Evolutionary conservation across 2,113 vertebrate genomes (phyloP).

Genomic region (Fulmarus glacialis): DNA sequence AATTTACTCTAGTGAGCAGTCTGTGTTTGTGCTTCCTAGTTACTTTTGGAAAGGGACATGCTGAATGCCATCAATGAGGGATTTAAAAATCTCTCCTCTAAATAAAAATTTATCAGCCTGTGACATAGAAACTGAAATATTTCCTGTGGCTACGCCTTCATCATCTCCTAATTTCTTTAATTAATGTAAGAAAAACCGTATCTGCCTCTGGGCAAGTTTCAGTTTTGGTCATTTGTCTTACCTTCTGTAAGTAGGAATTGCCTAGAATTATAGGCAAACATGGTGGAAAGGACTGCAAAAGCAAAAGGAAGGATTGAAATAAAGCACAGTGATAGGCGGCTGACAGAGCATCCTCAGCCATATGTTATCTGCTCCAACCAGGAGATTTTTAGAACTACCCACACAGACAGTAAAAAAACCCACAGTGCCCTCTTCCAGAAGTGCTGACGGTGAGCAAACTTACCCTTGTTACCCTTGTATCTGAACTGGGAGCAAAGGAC

Average conservation of each 20-base stretch:
- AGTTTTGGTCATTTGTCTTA: constrained; percentile 33
- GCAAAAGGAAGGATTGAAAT: neutral
- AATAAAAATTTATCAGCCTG: neutral
- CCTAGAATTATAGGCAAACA: neutral
- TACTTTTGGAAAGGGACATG: neutral
- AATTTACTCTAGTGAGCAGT: neutral
- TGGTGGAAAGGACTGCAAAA: neutral
- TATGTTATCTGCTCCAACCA: neutral
- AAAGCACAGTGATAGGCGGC: neutral
- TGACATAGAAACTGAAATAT: constrained; percentile 16
- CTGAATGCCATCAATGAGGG: neutral
- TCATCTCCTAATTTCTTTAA: constrained; percentile 49
- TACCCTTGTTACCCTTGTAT: neutral
- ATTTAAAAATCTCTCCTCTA: constrained; percentile 20
- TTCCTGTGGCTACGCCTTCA: constrained; percentile 1
- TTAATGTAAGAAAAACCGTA: constrained; percentile 24
- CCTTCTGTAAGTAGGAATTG: neutral
- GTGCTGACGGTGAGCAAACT: neutral
- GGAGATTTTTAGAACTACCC: neutral
- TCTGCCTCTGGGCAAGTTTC: constrained; percentile 27
- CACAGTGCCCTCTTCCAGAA: neutral
- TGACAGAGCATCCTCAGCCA: neutral
- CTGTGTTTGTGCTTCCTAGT: neutral
- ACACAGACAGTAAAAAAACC: neutral
- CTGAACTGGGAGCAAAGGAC: neutral